These are phyloP conservation scores for Caenorhabditis latens DNA, from an alignment of 1,140 invertebrate genomes.

Conservation along the genomic window DNA sequence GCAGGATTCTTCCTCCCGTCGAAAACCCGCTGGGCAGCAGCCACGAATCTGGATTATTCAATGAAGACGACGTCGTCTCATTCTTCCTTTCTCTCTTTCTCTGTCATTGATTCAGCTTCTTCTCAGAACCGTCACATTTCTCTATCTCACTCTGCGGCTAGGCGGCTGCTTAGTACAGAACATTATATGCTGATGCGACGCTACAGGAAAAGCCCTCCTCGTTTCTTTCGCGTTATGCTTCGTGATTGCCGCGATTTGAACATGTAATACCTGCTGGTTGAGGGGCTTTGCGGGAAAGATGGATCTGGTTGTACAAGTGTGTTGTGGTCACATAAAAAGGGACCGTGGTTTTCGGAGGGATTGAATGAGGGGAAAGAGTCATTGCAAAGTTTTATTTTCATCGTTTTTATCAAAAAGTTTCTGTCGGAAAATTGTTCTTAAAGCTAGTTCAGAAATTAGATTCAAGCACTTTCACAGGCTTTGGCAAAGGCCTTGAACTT, in stretches of 20 bases:
- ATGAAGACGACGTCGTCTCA: slow-evolving; percentile 10
- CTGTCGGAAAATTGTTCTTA: too few relatives aligned
- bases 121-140: too few relatives aligned
- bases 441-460: too few relatives aligned
- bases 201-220: not conserved
- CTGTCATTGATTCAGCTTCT: too few relatives aligned
- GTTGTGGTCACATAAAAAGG: slow-evolving; percentile 18
- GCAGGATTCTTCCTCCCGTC: too few relatives aligned
- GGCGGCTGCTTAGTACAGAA: slow-evolving; percentile 5
- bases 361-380: too few relatives aligned
- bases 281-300: not conserved
- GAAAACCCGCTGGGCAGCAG: slow-evolving; percentile 27
- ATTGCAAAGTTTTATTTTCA: too few relatives aligned
- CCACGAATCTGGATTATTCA: slow-evolving; percentile 34
- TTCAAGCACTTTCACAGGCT: too few relatives aligned
- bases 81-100: not conserved
- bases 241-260: slow-evolving; percentile 34
- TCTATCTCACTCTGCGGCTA: not conserved
- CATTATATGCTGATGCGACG: slow-evolving; percentile 28
- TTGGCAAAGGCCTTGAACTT: too few relatives aligned
- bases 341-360: not conserved
- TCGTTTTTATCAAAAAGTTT: too few relatives aligned
- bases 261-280: slow-evolving; percentile 49
- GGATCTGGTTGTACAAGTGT: slow-evolving; percentile 11
- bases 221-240: slow-evolving; percentile 25